These are phyloP conservation scores for Rhingia campestris DNA, from an alignment of 2,888 invertebrate genomes.

Conservation along the genomic window DNA sequence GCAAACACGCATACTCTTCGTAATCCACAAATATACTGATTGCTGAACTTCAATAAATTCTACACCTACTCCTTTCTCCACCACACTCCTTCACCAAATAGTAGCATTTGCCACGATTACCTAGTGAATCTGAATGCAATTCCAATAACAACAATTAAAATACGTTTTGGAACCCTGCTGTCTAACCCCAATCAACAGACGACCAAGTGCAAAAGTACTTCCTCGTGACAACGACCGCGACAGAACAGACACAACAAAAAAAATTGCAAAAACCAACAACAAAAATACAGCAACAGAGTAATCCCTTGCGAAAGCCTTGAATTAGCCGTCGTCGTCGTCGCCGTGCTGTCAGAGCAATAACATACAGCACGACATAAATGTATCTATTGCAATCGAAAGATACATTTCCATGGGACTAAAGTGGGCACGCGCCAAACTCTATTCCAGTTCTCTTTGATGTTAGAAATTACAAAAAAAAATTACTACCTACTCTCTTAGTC, in stretches of 20 bases:
- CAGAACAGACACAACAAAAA: slow-evolving; percentile 45
- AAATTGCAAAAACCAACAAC: slow-evolving; percentile 10
- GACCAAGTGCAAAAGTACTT: slow-evolving; percentile 69
- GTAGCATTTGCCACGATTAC: background rate
- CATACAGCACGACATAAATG: slow-evolving; percentile 44
- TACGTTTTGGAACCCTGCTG: slow-evolving; percentile 52
- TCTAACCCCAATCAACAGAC: slow-evolving; percentile 70
- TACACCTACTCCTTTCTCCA: too few relatives aligned
- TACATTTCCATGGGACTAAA: slow-evolving; percentile 55
- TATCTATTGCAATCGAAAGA: slow-evolving; percentile 64
- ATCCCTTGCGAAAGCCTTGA: slow-evolving; percentile 67
- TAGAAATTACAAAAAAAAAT: background rate
- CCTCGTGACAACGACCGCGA: slow-evolving; percentile 72
- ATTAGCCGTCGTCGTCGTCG: slow-evolving; percentile 46
- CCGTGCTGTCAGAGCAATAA: slow-evolving; percentile 13
- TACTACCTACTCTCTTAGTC: background rate
- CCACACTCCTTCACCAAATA: background rate
- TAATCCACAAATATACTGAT: too few relatives aligned
- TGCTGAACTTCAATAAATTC: too few relatives aligned
- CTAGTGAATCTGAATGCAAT: slow-evolving; percentile 23
- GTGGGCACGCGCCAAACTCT: slow-evolving; percentile 64
- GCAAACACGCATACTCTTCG: too few relatives aligned
- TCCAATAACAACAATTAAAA: slow-evolving; percentile 65
- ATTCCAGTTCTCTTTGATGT: slow-evolving; percentile 53
- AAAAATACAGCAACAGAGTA: slow-evolving; percentile 49